Base-by-base conservation (phyloP, 1,140 invertebrate genomes). In the Polyergus mexicanus region DNA sequence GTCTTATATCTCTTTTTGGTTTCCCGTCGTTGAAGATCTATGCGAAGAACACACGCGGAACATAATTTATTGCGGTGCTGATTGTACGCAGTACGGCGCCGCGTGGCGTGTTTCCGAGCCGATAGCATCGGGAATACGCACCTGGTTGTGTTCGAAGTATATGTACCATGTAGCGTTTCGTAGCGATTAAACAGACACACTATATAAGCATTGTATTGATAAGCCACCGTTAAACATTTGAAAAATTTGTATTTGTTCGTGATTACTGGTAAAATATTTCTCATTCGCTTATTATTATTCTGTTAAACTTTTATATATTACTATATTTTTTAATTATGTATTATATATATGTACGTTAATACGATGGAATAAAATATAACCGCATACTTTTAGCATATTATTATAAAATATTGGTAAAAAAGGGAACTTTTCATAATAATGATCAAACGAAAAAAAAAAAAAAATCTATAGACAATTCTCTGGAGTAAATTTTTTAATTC, bases 71-170 rank as follows among this genome's bases (percentile, higher is more conserved):
- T 75, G 85, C 88, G 11, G 71, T 81, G 88, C 88, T 87, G 89
- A 90, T 90, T 90, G 89, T 87, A 90, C 88, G 89, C 89, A 63
- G 78, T 87, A 89, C 88, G 80, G 88, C 78, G 88, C 88, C 85
- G 85, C 85, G 85, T 89, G 85, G 85, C 88, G 85, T 90, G 88
- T 90, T 90, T 85, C 89, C 72, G 74, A 87, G 44, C 65, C 80
- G 89, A 90, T 90, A 90, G 77, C 85, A 89, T 90, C 89, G 58
- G 65, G 51, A 87, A 85, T 90, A 90, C 88, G 86, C 89, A 90
- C 88, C 89, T 87, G 88, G 89, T 83, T 80, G 71, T 81, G 54
- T 71, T 60, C 71, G 22, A 75, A 80, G 76, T 87, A 83, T 60
- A 60, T 58, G 85, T 89, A 76, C 58, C 75, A 25, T 51, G 25